Evolutionary conservation across 1,140 invertebrate species (phyloP).

Genomic region (Streblospio benedicti): DNA sequence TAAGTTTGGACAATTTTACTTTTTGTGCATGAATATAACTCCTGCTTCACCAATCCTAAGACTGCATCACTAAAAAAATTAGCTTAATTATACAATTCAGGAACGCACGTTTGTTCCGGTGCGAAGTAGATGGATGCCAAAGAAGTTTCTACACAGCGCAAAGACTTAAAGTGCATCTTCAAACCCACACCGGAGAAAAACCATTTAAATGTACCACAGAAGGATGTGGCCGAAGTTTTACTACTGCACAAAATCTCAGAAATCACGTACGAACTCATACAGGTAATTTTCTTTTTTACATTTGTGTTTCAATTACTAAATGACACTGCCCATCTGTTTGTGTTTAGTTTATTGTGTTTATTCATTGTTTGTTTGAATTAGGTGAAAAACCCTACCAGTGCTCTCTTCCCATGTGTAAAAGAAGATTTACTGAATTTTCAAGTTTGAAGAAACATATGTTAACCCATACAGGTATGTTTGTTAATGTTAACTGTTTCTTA

Average conservation of each 20-base stretch:
- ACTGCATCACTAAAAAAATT: too few relatives aligned
- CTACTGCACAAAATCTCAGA: slow-evolving; percentile 33
- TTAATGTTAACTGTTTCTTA: neutral
- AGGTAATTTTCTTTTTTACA: slow-evolving; percentile 21
- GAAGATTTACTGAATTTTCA: slow-evolving; percentile 37
- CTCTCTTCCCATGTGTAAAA: slow-evolving; percentile 26
- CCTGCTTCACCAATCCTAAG: too few relatives aligned
- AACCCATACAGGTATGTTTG: slow-evolving; percentile 32
- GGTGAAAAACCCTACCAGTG: slow-evolving; percentile 40
- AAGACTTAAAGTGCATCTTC: slow-evolving; percentile 26
- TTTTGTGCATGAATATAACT: too few relatives aligned
- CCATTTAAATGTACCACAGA: slow-evolving; percentile 25
- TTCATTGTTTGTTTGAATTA: slow-evolving; percentile 17
- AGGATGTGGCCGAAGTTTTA: slow-evolving; percentile 33
- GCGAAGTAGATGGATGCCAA: slow-evolving; percentile 24
- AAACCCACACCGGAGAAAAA: too few relatives aligned
- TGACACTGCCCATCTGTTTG: neutral
- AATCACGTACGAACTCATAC: slow-evolving; percentile 36
- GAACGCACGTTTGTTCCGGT: slow-evolving; percentile 25
- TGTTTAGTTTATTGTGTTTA: neutral
- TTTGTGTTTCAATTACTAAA: too few relatives aligned
- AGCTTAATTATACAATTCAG: too few relatives aligned
- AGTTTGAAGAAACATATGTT: slow-evolving; percentile 38
- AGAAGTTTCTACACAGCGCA: slow-evolving; percentile 32
- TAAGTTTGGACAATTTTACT: too few relatives aligned